Base-by-base conservation (phyloP, 2,113 vertebrate genomes). In the Amphiprion percula region DNA sequence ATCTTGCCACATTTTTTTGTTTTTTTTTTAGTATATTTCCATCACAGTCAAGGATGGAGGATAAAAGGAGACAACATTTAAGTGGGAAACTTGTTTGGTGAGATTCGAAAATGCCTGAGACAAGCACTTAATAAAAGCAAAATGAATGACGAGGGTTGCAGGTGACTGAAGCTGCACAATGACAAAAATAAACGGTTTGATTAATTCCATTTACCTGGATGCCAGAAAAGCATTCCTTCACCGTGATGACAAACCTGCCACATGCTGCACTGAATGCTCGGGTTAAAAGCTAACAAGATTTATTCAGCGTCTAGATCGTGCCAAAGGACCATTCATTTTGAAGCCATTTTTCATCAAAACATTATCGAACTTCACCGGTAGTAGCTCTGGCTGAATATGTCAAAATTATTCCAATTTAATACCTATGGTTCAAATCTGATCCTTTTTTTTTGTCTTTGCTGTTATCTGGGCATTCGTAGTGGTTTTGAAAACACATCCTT, bases 41-140 rank as follows among this genome's bases (percentile, higher is more conserved):
- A 82, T 54, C 23, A 23, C 10, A 83, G 70, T 82, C 88, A 91
- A 82, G 83, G 72, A 68, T 15, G 61, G 23, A 60, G 9, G 10
- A 80, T 60, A 68, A 76, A 80, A 74, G 77, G 62, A 33, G 49
- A 56, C 66, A 72, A 47, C 4, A 60, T 30, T 69, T 77, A 47
- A 65, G 55, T 58, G 26, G 41, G 16, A 73, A 79, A 65, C 14
- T 53, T 63, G 39, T 80, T 83, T 64, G 65, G 15, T 63, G 44
- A 74, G 30, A 70, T 30, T 7, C 41, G 55, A 24, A 23, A 16
- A 70, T 1, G 1, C 16, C 46, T 21, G 12, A 12, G 10, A 79
- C 37, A 30, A 24, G 60, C 52, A 33, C 6, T 80, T 74, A 15
- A 66, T 16, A 23, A 44, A 81, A 68, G 17, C 10, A 11, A 80